Evolutionary conservation across 1,140 invertebrate species (phyloP).

Genomic region (Brachionus paranguensis): DNA sequence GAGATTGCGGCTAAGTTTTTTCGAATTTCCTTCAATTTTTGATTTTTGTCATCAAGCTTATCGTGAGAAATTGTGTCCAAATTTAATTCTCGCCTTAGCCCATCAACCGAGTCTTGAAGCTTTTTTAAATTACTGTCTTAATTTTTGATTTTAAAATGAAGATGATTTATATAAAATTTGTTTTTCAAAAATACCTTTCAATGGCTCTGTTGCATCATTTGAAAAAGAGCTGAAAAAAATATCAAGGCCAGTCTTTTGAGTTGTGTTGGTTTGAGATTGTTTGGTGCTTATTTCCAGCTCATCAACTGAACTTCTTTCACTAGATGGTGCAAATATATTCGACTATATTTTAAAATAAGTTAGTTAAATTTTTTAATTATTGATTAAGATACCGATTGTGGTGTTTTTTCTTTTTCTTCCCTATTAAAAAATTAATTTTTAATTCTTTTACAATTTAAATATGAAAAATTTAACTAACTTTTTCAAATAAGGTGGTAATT

Average conservation of each 20-base stretch:
- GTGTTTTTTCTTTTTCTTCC: neutral
- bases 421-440: neutral
- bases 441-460: neutral
- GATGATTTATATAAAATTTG: too few relatives aligned
- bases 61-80: neutral
- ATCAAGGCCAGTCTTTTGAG: neutral
- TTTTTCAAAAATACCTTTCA: neutral
- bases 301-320: slow-evolving; percentile 3
- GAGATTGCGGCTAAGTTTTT: slow-evolving; percentile 4
- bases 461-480: neutral
- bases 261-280: neutral
- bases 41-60: neutral
- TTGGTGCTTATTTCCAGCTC: neutral
- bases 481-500: slow-evolving; percentile 11
- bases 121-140: slow-evolving; percentile 8
- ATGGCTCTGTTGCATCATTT: neutral
- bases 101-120: slow-evolving; percentile 16
- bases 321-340: neutral
- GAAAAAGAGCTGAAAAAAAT: slow-evolving; percentile 12
- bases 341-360: neutral
- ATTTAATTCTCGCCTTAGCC: neutral
- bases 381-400: neutral
- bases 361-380: neutral
- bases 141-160: neutral
- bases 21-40: neutral